Percentiles rank a stretch among this genome's conserved stretches.
Conservation (phyloP, 2,888 invertebrate genomes). For the Drosophila colorata region DNA sequence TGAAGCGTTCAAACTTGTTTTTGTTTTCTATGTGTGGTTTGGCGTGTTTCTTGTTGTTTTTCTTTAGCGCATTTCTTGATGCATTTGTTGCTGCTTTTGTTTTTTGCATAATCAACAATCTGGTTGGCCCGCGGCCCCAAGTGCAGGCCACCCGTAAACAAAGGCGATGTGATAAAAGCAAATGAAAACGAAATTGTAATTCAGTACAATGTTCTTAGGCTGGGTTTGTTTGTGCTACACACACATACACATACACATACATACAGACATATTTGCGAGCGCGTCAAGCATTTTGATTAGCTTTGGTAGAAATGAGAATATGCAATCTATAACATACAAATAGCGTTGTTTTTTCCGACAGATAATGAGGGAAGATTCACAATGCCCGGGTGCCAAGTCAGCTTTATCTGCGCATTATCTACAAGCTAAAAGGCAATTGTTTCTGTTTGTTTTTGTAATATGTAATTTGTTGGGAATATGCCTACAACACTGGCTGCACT, state of each 20-base stretch:
- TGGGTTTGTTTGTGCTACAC: constrained; percentile 28
- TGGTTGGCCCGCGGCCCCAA: constrained; percentile 44
- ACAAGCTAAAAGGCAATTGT: background rate
- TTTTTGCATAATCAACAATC: constrained; percentile 65
- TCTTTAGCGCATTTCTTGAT: constrained; percentile 2
- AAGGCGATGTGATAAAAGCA: constrained; percentile 47
- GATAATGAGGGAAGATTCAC: constrained; percentile 45
- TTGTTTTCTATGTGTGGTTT: constrained; percentile 24
- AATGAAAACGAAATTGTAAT: constrained; percentile 63
- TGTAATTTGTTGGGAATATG: background rate
- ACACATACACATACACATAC: constrained; percentile 3
- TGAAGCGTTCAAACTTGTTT: constrained; percentile 65
- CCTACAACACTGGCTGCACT: background rate
- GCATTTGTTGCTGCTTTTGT: too few relatives aligned
- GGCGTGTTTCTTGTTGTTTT: constrained; percentile 40
- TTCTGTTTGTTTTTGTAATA: background rate
- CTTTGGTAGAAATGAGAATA: constrained; percentile 35
- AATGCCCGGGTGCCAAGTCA: constrained; percentile 16
- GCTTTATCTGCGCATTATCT: constrained; percentile 3
- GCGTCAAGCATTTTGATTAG: constrained; percentile 62
- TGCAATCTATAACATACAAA: constrained; percentile 41
- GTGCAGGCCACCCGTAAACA: constrained; percentile 48
- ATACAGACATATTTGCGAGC: background rate
- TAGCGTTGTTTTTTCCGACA: constrained; percentile 31
- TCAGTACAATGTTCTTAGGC: constrained; percentile 46